Evolutionary conservation across 2,797 vertebrate genomes (phyloP).

Genomic region (Syngnathus acus): DNA sequence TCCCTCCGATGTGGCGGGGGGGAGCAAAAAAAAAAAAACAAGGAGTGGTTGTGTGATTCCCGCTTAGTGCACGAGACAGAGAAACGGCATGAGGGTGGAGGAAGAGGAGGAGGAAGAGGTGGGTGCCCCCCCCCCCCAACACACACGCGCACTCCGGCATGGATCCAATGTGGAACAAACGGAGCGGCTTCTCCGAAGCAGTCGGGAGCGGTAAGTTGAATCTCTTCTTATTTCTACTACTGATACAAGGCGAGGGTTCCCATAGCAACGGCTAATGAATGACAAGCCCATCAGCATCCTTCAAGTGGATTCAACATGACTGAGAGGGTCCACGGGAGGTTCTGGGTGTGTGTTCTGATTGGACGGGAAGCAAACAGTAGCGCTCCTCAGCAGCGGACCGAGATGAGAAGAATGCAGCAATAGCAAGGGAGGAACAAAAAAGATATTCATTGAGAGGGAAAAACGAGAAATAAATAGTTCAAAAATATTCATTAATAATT

Average conservation of each 20-base stretch:
- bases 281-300: not conserved
- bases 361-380: slow-evolving; percentile 3
- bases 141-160: slow-evolving; percentile 44
- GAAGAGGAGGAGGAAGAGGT: slow-evolving; percentile 20
- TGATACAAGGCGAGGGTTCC: not conserved
- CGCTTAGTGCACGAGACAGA: slow-evolving; percentile 48
- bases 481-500: not conserved
- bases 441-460: not conserved
- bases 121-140: slow-evolving; percentile 58
- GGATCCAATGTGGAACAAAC: slow-evolving; percentile 43
- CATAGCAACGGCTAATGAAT: not conserved
- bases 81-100: slow-evolving; percentile 39
- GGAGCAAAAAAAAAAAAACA: slow-evolving; percentile 50
- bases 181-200: slow-evolving; percentile 28
- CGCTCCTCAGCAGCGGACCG: not conserved
- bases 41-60: slow-evolving; percentile 67
- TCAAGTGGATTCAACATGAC: not conserved
- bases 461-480: not conserved
- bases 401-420: slow-evolving; percentile 3
- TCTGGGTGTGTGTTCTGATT: slow-evolving; percentile 5
- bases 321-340: not conserved
- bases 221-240: not conserved
- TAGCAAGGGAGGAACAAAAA: not conserved
- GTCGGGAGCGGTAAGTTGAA: slow-evolving; percentile 48
- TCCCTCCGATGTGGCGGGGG: slow-evolving; percentile 27